These are phyloP conservation scores for Xiphydria camelus DNA, from an alignment of 2,888 invertebrate species.

Conservation along the genomic window DNA sequence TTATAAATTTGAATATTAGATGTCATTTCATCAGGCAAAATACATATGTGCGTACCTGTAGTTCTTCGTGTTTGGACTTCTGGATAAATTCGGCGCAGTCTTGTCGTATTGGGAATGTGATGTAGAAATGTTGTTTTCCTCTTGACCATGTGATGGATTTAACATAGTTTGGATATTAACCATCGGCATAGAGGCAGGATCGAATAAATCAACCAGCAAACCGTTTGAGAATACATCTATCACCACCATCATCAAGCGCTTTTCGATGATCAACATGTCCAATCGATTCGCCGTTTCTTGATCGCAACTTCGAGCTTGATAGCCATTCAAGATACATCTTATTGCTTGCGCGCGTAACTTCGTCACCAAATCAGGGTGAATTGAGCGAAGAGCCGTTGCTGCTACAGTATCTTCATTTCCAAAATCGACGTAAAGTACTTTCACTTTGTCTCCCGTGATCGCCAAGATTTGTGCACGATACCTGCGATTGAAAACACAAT, in stretches of 20 bases:
- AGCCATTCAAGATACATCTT: constrained; percentile 74
- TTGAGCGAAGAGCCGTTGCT: constrained; percentile 64
- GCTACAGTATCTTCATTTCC: constrained; percentile 87
- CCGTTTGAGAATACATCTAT: constrained; percentile 61
- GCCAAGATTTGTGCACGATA: constrained; percentile 82
- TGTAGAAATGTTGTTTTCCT: constrained; percentile 7
- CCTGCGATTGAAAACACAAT: constrained; percentile 36
- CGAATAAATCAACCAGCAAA: constrained; percentile 67
- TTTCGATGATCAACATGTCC: constrained; percentile 72
- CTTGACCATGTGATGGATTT: constrained; percentile 2
- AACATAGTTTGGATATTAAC: constrained; percentile 28
- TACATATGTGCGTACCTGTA: not conserved
- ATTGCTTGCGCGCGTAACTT: constrained; percentile 74
- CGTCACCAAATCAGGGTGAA: constrained; percentile 67
- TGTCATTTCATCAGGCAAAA: too few relatives aligned
- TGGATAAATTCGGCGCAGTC: constrained; percentile 3
- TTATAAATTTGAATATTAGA: too few relatives aligned
- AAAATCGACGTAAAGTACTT: constrained; percentile 90
- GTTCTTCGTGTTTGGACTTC: not conserved
- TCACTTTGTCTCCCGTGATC: constrained; percentile 62
- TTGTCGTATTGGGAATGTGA: constrained; percentile 13
- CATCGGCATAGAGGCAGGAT: constrained; percentile 56
- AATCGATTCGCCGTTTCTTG: constrained; percentile 65
- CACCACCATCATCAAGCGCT: constrained; percentile 65
- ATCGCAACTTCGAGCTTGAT: constrained; percentile 63